phyloP scores from a whole-genome alignment of 2,113 vertebrate genomes.

The Asarcornis scutulata region DNA sequence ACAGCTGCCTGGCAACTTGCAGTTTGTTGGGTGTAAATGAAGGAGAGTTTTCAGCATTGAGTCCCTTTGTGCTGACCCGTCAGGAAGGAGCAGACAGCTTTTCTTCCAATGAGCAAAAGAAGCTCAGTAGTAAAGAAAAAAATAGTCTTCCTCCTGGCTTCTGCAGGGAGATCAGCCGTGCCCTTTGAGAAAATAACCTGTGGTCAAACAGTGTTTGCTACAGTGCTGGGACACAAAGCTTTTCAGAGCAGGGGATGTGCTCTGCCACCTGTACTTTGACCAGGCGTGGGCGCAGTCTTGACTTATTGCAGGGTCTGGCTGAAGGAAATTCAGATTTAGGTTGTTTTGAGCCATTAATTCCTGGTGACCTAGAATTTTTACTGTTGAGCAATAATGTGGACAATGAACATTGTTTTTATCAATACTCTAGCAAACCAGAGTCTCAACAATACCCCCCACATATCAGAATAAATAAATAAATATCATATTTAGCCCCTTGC shows the following conservation, averaged over 20 bases:
- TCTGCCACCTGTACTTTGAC: not conserved
- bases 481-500: not conserved
- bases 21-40: not conserved
- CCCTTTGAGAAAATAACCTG: not conserved
- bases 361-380: not conserved
- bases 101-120: not conserved
- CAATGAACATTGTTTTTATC: not conserved
- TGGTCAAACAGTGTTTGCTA: not conserved
- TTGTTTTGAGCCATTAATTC: rapidly evolving
- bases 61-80: not conserved
- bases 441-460: not conserved
- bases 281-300: not conserved
- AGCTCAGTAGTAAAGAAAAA: not conserved
- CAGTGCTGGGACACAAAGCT: not conserved
- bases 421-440: not conserved
- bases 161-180: not conserved
- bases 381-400: not conserved
- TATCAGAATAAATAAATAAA: not conserved
- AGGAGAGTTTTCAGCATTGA: not conserved
- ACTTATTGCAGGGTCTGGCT: not conserved
- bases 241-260: not conserved
- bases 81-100: not conserved
- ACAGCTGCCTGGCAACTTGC: not conserved
- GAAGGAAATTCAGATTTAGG: not conserved
- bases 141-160: not conserved